Evolutionary conservation across 37 sponge, comb jelly and placozoan species (phyloP).

Genomic region (Tethya wilhelma): DNA sequence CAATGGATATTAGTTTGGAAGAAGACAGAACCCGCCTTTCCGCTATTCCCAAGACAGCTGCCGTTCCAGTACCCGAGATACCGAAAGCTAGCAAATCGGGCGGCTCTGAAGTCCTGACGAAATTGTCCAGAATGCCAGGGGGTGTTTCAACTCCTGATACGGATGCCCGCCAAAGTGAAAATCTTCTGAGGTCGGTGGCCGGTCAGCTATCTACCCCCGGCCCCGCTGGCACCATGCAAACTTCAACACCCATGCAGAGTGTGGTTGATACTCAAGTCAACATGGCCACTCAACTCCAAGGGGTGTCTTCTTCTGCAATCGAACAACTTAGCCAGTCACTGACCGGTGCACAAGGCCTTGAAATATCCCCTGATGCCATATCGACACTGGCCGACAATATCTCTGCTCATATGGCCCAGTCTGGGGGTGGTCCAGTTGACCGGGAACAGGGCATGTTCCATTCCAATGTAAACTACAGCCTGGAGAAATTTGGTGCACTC

Average conservation of each 20-base stretch:
- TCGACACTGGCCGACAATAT: not conserved
- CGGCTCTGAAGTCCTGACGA: no score
- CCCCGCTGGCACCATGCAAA: no score
- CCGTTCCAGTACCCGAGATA: not conserved
- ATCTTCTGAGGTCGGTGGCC: no score
- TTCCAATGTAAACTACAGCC: not conserved
- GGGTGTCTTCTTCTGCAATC: no score
- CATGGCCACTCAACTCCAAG: no score
- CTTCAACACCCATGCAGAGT: no score
- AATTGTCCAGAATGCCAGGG: no score
- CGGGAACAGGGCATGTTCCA: not conserved
- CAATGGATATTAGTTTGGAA: conserved; percentile 54
- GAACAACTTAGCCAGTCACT: conserved; percentile 20
- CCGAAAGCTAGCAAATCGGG: no score
- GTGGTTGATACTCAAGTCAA: no score
- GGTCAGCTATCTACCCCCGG: no score
- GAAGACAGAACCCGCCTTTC: conserved; percentile 35
- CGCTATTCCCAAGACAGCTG: not conserved
- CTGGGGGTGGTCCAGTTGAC: not conserved
- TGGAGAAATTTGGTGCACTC: conserved; percentile 1
- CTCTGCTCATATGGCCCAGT: not conserved
- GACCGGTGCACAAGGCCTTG: conserved; percentile 16
- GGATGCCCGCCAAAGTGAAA: no score
- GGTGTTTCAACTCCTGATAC: no score
- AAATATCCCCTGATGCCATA: conserved; percentile 14